phyloP scores from a whole-genome alignment of 2,888 invertebrate genomes.

The Megalurothrips usitatus region DNA sequence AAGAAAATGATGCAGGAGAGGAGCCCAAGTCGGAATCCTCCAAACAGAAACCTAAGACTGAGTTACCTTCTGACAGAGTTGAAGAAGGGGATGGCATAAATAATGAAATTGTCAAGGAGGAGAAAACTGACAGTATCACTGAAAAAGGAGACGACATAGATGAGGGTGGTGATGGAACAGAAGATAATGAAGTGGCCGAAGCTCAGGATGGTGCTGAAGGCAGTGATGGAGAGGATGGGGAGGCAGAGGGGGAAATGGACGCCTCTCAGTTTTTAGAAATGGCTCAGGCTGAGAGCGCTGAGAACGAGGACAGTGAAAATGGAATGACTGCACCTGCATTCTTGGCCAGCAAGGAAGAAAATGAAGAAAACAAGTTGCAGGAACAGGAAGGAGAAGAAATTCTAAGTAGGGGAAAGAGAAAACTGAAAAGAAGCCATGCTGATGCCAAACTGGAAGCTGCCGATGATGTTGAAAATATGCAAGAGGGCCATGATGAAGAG shows the following conservation, averaged over 20 bases:
- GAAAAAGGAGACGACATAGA: neutral
- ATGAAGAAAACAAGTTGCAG: neutral
- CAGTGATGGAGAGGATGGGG: constrained; percentile 32
- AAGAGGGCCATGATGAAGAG: neutral
- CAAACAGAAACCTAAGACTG: constrained; percentile 24
- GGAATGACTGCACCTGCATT: constrained; percentile 1
- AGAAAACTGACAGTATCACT: neutral
- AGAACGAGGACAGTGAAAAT: neutral
- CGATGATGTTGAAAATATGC: constrained; percentile 9
- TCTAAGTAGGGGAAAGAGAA: neutral
- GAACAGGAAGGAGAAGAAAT: constrained; percentile 8
- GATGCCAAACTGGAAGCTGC: constrained; percentile 27
- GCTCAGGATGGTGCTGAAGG: constrained; percentile 30
- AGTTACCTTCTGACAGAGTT: neutral
- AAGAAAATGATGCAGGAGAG: constrained; percentile 35
- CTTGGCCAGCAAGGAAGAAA: constrained; percentile 1
- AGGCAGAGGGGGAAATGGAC: constrained; percentile 27
- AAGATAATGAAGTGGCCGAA: constrained; percentile 20
- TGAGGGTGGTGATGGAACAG: neutral
- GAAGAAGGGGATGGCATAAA: neutral
- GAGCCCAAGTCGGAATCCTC: neutral
- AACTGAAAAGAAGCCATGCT: constrained; percentile 7
- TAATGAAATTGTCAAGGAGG: constrained; percentile 16
- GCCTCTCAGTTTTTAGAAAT: neutral
- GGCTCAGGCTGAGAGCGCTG: neutral